These are phyloP conservation scores for Apocrypta bakeri DNA, from an alignment of 1,140 invertebrate species.

Conservation along the genomic window DNA sequence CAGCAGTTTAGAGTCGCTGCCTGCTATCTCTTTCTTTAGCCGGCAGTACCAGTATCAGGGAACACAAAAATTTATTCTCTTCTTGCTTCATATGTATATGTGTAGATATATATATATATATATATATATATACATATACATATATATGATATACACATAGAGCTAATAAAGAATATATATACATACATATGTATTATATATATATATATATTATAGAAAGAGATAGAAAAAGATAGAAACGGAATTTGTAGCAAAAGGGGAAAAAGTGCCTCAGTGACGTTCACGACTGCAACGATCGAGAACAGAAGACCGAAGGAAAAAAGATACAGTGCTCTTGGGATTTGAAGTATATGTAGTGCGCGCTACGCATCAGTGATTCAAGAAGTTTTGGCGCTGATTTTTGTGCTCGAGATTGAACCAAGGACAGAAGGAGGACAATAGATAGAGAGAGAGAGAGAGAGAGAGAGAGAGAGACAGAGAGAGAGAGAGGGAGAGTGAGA, in stretches of 20 bases:
- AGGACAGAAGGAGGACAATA: neutral
- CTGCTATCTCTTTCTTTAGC: neutral
- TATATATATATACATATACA: no score
- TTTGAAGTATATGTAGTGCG: neutral
- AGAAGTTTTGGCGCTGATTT: neutral
- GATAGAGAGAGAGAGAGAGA: neutral
- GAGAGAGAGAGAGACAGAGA: neutral
- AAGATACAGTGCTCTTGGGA: neutral
- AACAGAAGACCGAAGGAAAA: neutral
- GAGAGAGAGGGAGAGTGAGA: no score
- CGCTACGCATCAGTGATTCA: neutral
- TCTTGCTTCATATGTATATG: no score
- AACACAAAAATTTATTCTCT: no score
- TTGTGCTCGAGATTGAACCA: neutral
- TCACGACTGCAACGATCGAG: neutral
- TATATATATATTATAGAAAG: no score
- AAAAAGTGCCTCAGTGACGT: slow-evolving; percentile 18
- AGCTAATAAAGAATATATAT: no score
- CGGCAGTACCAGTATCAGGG: no score
- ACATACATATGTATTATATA: no score
- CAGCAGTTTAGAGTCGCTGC: neutral
- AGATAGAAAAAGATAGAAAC: no score
- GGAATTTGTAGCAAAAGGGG: neutral
- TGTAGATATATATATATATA: no score
- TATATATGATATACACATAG: no score